Evolutionary conservation across 2,888 invertebrate genomes (phyloP).

Genomic region (Marasmarcha lunaedactyla): DNA sequence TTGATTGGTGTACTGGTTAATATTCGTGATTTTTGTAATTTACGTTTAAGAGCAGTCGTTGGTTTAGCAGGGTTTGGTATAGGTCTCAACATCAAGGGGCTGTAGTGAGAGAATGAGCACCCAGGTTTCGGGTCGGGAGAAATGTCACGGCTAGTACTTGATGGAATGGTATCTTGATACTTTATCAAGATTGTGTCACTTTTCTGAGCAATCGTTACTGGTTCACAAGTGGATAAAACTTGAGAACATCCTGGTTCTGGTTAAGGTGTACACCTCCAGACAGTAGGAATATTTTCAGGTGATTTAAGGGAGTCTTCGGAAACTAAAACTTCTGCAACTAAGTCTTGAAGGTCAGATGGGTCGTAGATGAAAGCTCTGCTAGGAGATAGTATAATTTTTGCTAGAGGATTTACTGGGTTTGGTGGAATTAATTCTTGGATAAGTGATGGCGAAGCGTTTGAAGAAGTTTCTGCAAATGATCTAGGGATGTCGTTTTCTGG

Average conservation of each 20-base stretch:
- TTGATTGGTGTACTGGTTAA: too few species aligned
- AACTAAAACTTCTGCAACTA: conserved; percentile 4
- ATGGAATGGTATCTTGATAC: too few species aligned
- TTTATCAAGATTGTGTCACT: too few species aligned
- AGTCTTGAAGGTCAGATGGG: conserved; percentile 6
- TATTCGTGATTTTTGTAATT: too few species aligned
- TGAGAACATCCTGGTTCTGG: conserved; percentile 17
- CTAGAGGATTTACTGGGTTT: conserved; percentile 12
- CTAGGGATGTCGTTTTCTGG: conserved; percentile 16
- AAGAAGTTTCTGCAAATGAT: conserved; percentile 14
- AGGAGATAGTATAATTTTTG: conserved; percentile 9
- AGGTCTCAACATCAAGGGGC: too few species aligned
- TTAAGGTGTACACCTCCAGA: conserved; percentile 12
- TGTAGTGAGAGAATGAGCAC: too few species aligned
- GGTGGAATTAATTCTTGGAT: conserved; percentile 6
- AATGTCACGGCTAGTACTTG: too few species aligned
- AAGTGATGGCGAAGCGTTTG: conserved; percentile 11
- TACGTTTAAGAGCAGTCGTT: too few species aligned
- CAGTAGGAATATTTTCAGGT: too few species aligned
- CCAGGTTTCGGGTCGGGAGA: too few species aligned
- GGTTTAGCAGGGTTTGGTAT: too few species aligned
- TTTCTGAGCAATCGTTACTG: too few species aligned
- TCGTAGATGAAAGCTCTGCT: conserved; percentile 5
- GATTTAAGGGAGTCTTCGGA: conserved; percentile 9
- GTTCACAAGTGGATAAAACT: conserved; percentile 12